Evolutionary conservation across 1,140 invertebrate species (phyloP).

Genomic region (Notospermus geniculatus): DNA sequence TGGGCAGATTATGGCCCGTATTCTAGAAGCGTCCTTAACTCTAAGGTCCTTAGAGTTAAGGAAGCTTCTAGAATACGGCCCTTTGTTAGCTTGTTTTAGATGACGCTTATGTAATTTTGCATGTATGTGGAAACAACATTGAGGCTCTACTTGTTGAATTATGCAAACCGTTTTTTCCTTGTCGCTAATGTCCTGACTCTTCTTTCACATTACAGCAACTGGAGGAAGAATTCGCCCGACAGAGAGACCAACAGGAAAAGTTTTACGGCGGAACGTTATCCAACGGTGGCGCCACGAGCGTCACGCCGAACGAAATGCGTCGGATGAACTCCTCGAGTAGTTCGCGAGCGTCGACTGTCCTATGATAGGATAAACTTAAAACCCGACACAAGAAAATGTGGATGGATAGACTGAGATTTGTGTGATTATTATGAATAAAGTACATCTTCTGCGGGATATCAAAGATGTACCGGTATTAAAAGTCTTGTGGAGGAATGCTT

Average conservation of each 20-base stretch:
- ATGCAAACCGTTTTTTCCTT: not conserved
- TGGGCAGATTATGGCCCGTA: not conserved
- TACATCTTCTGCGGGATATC: not conserved
- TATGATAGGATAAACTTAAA: not conserved
- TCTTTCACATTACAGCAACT: constrained; percentile 64
- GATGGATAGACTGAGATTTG: not conserved
- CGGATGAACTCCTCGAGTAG: not conserved
- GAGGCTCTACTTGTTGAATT: too few relatives aligned
- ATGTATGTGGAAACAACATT: too few relatives aligned
- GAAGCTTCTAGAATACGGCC: not conserved
- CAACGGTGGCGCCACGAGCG: not conserved
- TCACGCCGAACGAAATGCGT: constrained; percentile 4
- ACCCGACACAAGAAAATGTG: not conserved
- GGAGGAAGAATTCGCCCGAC: constrained; percentile 79
- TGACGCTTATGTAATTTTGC: not conserved
- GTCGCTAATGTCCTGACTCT: not conserved
- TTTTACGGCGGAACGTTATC: constrained; percentile 61
- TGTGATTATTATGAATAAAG: not conserved
- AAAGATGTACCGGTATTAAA: not conserved
- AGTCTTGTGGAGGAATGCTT: not conserved
- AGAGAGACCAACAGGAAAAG: constrained; percentile 80
- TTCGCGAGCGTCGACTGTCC: not conserved
- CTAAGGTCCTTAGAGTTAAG: not conserved
- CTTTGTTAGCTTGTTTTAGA: not conserved
- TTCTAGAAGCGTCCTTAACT: too few relatives aligned